Percentiles rank a stretch among this genome's conserved stretches.
Conservation (phyloP, 1,140 invertebrate species). For the Antheraea pernyi region DNA sequence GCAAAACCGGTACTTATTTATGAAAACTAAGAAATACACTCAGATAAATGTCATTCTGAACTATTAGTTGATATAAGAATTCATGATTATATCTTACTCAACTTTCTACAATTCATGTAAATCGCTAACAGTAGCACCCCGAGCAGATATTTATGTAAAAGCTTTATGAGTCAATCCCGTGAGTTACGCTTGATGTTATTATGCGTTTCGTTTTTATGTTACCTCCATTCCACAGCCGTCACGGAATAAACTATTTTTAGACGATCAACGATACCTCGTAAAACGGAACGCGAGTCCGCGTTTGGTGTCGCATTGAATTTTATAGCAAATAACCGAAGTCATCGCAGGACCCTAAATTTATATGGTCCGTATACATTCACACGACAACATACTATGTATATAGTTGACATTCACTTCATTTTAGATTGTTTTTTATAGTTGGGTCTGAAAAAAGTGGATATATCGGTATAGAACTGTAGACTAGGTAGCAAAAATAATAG, state of each 20-base stretch:
- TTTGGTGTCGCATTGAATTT: constrained; percentile 63
- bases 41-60: no score
- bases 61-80: no score
- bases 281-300: constrained; percentile 45
- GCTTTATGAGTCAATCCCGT: constrained; percentile 54
- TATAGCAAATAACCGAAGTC: constrained; percentile 41
- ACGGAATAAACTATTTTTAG: constrained; percentile 62
- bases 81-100: no score
- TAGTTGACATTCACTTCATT: no score
- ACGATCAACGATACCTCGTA: constrained; percentile 53
- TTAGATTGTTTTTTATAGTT: no score
- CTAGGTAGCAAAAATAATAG: no score
- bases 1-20: no score
- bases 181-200: constrained; percentile 58
- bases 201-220: constrained; percentile 60
- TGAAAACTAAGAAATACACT: no score
- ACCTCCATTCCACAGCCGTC: constrained; percentile 50
- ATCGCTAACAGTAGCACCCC: constrained; percentile 24
- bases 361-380: neutral
- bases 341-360: constrained; percentile 16
- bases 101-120: no score
- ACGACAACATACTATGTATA: no score
- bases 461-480: no score
- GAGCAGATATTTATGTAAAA: constrained; percentile 46
- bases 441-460: no score